Percentiles rank a stretch among this genome's conserved stretches.
phyloP scores from a whole-genome alignment of 2,888 invertebrate species.

The Hymenopus coronatus region DNA sequence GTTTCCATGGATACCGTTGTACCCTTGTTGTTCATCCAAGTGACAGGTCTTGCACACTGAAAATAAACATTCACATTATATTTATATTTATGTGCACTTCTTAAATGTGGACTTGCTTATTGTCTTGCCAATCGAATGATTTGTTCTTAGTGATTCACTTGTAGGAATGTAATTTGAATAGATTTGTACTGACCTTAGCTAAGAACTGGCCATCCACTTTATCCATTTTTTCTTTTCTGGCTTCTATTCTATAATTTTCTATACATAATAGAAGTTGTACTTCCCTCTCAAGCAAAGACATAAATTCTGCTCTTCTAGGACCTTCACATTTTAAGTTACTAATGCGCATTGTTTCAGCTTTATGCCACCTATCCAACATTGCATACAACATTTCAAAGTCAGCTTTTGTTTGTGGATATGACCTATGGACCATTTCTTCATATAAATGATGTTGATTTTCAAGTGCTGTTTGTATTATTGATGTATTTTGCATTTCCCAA shows the following conservation, averaged over 20 bases:
- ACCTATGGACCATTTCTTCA: neutral
- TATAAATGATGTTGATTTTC: neutral
- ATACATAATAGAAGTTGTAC: conserved; percentile 66
- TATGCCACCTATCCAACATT: conserved; percentile 67
- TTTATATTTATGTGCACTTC: neutral
- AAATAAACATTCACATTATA: neutral
- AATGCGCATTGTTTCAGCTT: conserved; percentile 61
- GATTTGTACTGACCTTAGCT: conserved; percentile 20
- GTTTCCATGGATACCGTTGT: conserved; percentile 75
- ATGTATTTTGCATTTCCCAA: neutral
- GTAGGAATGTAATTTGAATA: neutral
- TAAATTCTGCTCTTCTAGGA: conserved; percentile 67
- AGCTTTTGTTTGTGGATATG: conserved; percentile 52
- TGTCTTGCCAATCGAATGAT: no score
- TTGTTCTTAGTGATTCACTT: neutral
- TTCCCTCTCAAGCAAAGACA: conserved; percentile 69
- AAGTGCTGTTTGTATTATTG: neutral
- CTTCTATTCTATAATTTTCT: conserved; percentile 59
- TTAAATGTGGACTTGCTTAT: no score
- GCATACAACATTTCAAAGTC: conserved; percentile 74
- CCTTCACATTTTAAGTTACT: conserved; percentile 63
- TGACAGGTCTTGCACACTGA: conserved; percentile 60
- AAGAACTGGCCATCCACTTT: conserved; percentile 47
- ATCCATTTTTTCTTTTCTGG: conserved; percentile 21
- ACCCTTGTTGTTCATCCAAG: conserved; percentile 73